Base-by-base conservation (phyloP, 2,888 invertebrate genomes). In the Trypoxylon attenuatum region DNA sequence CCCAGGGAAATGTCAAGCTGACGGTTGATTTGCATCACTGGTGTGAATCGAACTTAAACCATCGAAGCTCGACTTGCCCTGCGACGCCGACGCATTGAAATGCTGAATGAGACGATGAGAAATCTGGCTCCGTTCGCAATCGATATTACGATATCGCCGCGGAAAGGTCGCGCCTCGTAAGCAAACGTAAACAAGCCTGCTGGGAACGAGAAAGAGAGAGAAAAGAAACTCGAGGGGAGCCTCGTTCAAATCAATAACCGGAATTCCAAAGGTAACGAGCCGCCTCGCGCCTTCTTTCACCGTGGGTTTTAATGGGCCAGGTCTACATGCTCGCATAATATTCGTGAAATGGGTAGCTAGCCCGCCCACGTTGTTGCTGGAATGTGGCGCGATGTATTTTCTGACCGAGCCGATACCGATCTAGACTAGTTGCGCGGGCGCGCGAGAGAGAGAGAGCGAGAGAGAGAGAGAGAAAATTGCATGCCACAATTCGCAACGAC, bases 261-360 rank as follows among this genome's bases (percentile, higher is more conserved):
- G 41, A 70, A 73, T 72, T 73, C 73, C 73, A 29, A 53, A 42
- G 54, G 53, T 73, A 72, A 73, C 70, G 70, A 72, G 70, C 54
- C 46, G 51, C 50, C 52, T 56, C 47, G 50, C 33, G 66, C 70
- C 52, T 69, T 73, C 73, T 70, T 69, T 69, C 46, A 29, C 54
- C 15, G 45, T 29, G 47, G 25, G 27, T 42, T 55, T n/a, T 59
- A 69, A 66, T 73, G 56, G 49, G 42, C 63, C 46, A 58, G 47
- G 47, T 23, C 25, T 65, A 69, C 54, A 60, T 58, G 61, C 64
- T 65, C 69, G 63, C 65, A 67, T 69, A 73, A 76, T 76, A 74
- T 67, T 69, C 65, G 63, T 67, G 49, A 76, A 71, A 73, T 65
- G 65, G 60, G 46, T 47, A 38, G 33, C 47, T 41, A 52, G 45